These are phyloP conservation scores for Erithacus rubecula DNA, from an alignment of 2,797 vertebrate genomes.

Conservation along the genomic window DNA sequence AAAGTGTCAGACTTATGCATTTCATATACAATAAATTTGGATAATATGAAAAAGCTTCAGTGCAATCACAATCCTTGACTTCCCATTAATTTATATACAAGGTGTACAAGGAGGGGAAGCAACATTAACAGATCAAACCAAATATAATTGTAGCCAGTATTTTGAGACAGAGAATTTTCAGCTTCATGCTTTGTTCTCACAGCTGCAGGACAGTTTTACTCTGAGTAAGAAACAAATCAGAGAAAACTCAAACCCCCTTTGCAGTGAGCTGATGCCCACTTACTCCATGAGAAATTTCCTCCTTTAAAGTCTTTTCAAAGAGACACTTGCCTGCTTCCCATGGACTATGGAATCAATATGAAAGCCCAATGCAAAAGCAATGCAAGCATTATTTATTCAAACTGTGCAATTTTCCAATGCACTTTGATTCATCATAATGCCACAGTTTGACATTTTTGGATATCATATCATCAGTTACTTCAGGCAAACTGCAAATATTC, in stretches of 20 bases:
- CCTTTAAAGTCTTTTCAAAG: not conserved
- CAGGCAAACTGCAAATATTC: not conserved
- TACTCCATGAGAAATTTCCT: not conserved
- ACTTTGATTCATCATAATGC: not conserved
- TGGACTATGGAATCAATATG: not conserved
- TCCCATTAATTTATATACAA: not conserved
- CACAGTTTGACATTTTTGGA: not conserved
- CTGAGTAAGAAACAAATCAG: not conserved
- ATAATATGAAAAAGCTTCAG: not conserved
- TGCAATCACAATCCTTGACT: not conserved
- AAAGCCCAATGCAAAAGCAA: not conserved
- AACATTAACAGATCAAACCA: not conserved
- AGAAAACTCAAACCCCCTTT: not conserved
- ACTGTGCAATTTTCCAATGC: not conserved
- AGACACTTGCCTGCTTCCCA: not conserved
- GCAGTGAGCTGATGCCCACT: not conserved
- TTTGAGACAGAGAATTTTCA: not conserved
- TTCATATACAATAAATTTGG: not conserved
- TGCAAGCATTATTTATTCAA: not conserved
- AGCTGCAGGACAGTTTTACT: not conserved
- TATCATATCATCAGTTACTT: not conserved
- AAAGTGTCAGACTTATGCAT: not conserved
- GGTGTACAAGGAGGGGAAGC: not conserved
- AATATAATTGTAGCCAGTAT: fast-evolving
- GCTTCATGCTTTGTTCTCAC: not conserved